phyloP scores from a whole-genome alignment of 2,888 invertebrate species.

The Lasioglossum pauxillum region DNA sequence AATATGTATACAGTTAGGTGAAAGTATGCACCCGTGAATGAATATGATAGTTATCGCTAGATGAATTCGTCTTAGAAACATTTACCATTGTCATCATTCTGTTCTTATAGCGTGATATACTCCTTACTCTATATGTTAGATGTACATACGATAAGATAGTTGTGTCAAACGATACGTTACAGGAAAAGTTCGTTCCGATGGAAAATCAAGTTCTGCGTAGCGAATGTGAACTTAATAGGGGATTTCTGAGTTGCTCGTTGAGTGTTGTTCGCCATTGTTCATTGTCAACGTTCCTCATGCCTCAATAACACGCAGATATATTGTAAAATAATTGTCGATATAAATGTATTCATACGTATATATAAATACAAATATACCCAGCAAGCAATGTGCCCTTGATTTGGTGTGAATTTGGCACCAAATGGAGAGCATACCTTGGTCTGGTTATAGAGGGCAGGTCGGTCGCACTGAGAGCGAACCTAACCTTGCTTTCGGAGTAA shows the following conservation, averaged over 20 bases:
- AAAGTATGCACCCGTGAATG: conserved; percentile 46
- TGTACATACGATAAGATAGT: conserved; percentile 51
- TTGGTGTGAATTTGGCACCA: too few species aligned
- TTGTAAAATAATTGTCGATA: conserved; percentile 28
- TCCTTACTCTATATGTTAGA: conserved; percentile 57
- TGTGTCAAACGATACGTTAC: conserved; percentile 46
- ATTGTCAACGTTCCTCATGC: conserved; percentile 5
- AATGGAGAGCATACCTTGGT: too few species aligned
- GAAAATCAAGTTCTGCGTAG: conserved; percentile 16
- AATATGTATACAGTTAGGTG: conserved; percentile 42
- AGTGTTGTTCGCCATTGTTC: background rate
- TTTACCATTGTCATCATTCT: conserved; percentile 44
- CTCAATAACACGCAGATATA: conserved; percentile 33
- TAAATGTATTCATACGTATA: background rate
- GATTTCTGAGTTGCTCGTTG: background rate
- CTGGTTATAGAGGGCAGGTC: too few species aligned
- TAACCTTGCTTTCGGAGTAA: too few species aligned
- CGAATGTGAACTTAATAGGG: conserved; percentile 28
- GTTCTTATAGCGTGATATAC: conserved; percentile 52
- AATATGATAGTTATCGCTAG: conserved; percentile 45
- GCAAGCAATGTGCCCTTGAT: too few species aligned
- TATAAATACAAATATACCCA: background rate
- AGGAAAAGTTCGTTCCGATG: conserved; percentile 31
- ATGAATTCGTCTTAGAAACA: conserved; percentile 53
- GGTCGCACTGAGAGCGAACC: too few species aligned